These are phyloP conservation scores for Trissolcus japonicus DNA, from an alignment of 2,888 invertebrate species.

Conservation along the genomic window DNA sequence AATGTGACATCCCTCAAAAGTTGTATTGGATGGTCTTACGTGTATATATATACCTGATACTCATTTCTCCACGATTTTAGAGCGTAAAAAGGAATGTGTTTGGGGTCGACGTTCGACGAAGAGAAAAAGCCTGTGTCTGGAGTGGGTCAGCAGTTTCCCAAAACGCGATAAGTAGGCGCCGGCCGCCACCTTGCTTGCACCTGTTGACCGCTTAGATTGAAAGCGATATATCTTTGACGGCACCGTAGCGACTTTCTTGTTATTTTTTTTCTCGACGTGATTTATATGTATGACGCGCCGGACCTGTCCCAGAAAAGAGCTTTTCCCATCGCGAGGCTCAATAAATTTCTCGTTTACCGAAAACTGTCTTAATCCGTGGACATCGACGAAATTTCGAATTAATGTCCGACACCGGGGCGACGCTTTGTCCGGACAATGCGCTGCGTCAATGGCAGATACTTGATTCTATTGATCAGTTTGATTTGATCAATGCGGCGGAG, in stretches of 20 bases:
- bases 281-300: conserved; percentile 22
- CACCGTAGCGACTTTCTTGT: conserved; percentile 5
- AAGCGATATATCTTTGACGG: conserved; percentile 26
- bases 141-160: conserved; percentile 67
- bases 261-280: conserved; percentile 1
- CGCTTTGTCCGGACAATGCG: conserved; percentile 16
- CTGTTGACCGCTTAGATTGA: conserved; percentile 50
- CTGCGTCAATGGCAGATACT: conserved; percentile 69
- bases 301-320: conserved; percentile 7
- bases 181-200: conserved; percentile 54
- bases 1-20: conserved; percentile 21
- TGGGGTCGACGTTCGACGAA: conserved; percentile 58
- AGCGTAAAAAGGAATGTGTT: conserved; percentile 58
- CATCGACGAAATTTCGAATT: conserved; percentile 20
- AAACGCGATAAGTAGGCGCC: conserved; percentile 64
- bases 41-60: conserved; percentile 18
- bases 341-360: conserved; percentile 25
- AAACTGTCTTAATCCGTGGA: conserved; percentile 14
- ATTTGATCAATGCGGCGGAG: conserved; percentile 59
- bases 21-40: conserved; percentile 2
- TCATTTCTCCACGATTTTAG: conserved; percentile 26
- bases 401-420: conserved; percentile 8
- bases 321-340: conserved; percentile 5
- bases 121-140: conserved; percentile 54
- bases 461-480: conserved; percentile 70